Percentiles rank a stretch among this genome's conserved stretches.
These are phyloP conservation scores for Microcaecilia unicolor DNA, from an alignment of 2,797 vertebrate genomes.

Conservation along the genomic window DNA sequence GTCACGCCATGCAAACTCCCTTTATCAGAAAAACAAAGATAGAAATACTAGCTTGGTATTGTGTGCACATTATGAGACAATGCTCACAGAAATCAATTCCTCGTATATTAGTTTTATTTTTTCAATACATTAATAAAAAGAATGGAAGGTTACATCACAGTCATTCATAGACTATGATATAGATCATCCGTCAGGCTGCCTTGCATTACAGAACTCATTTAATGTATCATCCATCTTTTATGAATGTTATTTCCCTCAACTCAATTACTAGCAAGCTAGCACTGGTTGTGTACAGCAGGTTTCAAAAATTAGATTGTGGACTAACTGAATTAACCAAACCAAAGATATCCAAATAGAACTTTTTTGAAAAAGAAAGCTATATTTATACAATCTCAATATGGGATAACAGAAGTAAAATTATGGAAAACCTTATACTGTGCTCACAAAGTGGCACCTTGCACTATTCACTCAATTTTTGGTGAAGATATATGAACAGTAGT, in stretches of 20 bases:
- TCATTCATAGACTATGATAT: accelerated
- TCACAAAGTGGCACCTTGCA: no score
- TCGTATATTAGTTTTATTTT: background rate
- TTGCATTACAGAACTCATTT: accelerated
- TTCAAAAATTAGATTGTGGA: accelerated
- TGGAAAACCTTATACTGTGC: no score
- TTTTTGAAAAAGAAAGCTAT: background rate
- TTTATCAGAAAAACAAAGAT: conserved; percentile 16
- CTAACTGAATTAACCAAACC: background rate
- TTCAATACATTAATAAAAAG: background rate
- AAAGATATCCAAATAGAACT: no score
- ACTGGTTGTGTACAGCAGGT: background rate
- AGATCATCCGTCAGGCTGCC: background rate
- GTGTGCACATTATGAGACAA: accelerated
- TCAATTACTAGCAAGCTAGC: background rate
- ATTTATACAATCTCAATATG: background rate
- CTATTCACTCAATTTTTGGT: no score
- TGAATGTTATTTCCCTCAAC: background rate
- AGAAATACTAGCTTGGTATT: background rate
- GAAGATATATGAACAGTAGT: no score
- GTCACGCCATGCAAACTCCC: conserved; percentile 95
- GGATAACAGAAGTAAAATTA: no score
- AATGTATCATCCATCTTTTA: accelerated
- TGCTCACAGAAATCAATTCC: no score
- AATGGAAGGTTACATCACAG: accelerated